Evolutionary conservation across 1,140 invertebrate genomes (phyloP).

Genomic region (Triops longicaudatus): DNA sequence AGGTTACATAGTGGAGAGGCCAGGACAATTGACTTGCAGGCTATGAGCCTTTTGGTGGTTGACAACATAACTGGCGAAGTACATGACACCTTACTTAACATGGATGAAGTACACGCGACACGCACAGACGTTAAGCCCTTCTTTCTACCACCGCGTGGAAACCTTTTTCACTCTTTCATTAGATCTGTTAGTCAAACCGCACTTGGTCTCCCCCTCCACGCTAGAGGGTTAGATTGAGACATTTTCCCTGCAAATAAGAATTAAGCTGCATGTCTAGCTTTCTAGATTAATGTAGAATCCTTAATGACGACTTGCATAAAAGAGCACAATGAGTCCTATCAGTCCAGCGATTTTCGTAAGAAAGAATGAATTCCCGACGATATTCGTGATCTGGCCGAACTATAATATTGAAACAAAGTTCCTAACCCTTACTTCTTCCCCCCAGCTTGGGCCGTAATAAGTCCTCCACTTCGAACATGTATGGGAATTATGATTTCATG

Average conservation of each 20-base stretch:
- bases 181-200: background rate
- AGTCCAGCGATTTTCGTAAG: background rate
- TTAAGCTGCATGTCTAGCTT: background rate
- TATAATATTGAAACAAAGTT: background rate
- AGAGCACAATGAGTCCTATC: background rate
- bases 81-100: constrained; percentile 15
- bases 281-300: background rate
- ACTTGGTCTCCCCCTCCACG: background rate
- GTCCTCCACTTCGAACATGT: background rate
- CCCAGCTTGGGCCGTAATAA: background rate
- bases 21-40: background rate
- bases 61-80: background rate
- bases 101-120: constrained; percentile 7
- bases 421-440: background rate
- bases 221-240: background rate
- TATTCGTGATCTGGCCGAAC: background rate
- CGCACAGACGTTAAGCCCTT: background rate
- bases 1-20: background rate
- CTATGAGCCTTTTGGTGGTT: background rate
- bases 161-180: constrained; percentile 3
- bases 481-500: constrained; percentile 3
- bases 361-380: background rate
- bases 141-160: background rate
- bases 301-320: background rate
- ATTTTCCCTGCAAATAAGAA: background rate